These are phyloP conservation scores for Tenthredo amoena DNA, from an alignment of 2,888 invertebrate species.

Conservation along the genomic window DNA sequence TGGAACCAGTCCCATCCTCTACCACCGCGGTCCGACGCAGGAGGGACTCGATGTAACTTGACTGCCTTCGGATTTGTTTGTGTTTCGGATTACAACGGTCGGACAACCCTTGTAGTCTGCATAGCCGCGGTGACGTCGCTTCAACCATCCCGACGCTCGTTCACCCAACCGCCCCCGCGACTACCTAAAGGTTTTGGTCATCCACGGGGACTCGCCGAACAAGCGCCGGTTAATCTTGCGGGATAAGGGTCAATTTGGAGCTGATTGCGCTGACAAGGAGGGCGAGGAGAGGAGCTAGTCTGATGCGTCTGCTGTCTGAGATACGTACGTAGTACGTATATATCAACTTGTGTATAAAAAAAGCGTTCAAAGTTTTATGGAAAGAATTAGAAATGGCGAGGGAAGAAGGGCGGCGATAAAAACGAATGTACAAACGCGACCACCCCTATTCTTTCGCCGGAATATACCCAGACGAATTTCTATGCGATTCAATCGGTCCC, in stretches of 20 bases:
- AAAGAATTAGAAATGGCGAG: neutral
- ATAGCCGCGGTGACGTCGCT: slow-evolving; percentile 47
- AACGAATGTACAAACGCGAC: neutral
- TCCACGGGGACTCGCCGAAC: slow-evolving; percentile 49
- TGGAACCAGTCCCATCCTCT: neutral
- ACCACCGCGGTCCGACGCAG: neutral
- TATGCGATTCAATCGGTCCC: slow-evolving; percentile 18
- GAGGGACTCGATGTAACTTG: slow-evolving; percentile 54
- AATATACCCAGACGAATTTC: slow-evolving; percentile 18
- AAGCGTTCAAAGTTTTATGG: neutral
- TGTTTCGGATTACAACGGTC: slow-evolving; percentile 67
- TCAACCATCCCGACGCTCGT: slow-evolving; percentile 38
- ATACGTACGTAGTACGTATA: slow-evolving; percentile 15
- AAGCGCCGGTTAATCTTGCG: slow-evolving; percentile 56
- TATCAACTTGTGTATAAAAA: neutral
- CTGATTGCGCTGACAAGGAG: slow-evolving; percentile 54
- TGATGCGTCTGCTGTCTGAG: slow-evolving; percentile 8
- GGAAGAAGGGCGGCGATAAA: neutral
- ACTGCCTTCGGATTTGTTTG: slow-evolving; percentile 68
- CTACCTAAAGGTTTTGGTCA: slow-evolving; percentile 45
- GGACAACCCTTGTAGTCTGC: slow-evolving; percentile 46
- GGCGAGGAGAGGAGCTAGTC: neutral
- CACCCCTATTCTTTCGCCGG: slow-evolving; percentile 11
- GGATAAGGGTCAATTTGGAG: slow-evolving; percentile 56
- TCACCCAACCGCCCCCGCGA: slow-evolving; percentile 30